Base-by-base conservation (phyloP, 2,888 invertebrate genomes). In the Meganola albula region DNA sequence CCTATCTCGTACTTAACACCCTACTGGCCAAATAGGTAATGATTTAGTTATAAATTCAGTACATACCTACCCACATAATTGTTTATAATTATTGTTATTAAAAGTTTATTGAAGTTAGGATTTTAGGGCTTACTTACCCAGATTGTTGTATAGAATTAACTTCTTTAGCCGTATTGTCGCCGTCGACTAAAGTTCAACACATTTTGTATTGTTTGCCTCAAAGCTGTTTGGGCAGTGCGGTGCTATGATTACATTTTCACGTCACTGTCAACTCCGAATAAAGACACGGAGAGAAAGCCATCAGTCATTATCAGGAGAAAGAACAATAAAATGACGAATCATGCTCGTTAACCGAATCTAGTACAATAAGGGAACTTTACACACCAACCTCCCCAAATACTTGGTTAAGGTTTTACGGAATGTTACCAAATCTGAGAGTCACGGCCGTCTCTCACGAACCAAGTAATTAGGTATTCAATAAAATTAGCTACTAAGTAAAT, bases 251-350 rank as follows among this genome's bases (percentile, higher is more conserved):
- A 82, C 74, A 74, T 78, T 80, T 78, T 70, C 77, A 58, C 74
- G 74, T 77, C 76, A 74, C 63, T 71, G 77, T 78, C 77, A 69
- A 66, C 64, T 58, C 51, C 59, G 66, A 76, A 83, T 82, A 82
- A 82, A 80, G 82, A 80, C 74, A 74, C 63, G 62, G 57, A 53
- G 73, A 65, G 70, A 74, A 74, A 80, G 71, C 70, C 80, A 83
- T 82, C 80, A 74, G 69, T 80, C 84, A 84, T 83, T 84, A 84
- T 72, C 79, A 75, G 67, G 56, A 63, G 62, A 63, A 67, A 69
- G 76, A 78, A 83, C 78, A 83, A 84, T 83, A 69, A 75, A 83
- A 66, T 55, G 46, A 58, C 74, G 51, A 74, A 69, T 84, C 83
- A 84, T 57, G 69, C 70, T 78, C 79, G 83, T 82, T 82, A 79